Evolutionary conservation across 2,888 invertebrate species (phyloP).

Genomic region (Pecten maximus): DNA sequence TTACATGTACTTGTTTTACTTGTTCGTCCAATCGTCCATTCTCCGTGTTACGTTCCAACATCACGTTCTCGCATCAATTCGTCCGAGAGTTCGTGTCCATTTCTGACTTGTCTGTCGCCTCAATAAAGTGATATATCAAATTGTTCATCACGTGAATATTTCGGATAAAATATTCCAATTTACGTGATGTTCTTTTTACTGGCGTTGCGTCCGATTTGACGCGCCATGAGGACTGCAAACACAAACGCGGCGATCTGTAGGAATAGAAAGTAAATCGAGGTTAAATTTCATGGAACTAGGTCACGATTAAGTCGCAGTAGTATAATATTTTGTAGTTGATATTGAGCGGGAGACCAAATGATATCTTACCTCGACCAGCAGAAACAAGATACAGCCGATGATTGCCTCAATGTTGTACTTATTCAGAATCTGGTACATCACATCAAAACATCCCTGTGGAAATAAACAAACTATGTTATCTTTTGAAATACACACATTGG

Average conservation of each 20-base stretch:
- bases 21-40: too few relatives aligned
- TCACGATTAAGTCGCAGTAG: too few relatives aligned
- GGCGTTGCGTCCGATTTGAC: not conserved
- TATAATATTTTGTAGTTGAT: too few relatives aligned
- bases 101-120: not conserved
- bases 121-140: not conserved
- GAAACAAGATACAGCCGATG: not conserved
- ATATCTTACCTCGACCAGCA: not conserved
- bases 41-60: too few relatives aligned
- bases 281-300: too few relatives aligned
- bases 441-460: conserved; percentile 2
- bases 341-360: not conserved
- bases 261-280: not conserved
- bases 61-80: not conserved
- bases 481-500: too few relatives aligned
- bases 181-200: conserved; percentile 21
- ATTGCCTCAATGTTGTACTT: not conserved
- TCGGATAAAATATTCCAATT: not conserved
- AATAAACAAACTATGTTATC: not conserved
- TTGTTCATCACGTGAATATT: not conserved
- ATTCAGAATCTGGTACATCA: not conserved
- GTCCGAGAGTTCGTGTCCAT: not conserved
- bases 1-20: too few relatives aligned
- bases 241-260: not conserved
- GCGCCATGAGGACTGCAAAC: not conserved